Percentiles rank a stretch among this genome's conserved stretches.
Conservation (phyloP, 2,888 invertebrate genomes). For the Phorcus lineatus region DNA sequence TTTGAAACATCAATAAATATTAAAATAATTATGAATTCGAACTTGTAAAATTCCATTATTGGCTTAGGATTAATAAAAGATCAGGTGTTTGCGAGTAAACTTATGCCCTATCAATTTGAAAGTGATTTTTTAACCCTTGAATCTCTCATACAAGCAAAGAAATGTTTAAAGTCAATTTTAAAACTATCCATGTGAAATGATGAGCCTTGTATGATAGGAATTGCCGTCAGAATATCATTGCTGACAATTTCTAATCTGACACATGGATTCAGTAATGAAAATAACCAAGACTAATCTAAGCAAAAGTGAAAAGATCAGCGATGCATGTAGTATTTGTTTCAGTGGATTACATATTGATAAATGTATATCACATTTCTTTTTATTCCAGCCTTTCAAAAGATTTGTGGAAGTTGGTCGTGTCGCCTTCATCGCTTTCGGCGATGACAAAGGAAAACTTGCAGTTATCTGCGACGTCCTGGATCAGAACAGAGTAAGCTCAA, state of each 20-base stretch:
- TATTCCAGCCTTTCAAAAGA: constrained; percentile 61
- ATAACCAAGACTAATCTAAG: no score
- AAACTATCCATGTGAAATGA: constrained; percentile 38
- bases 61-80: no score
- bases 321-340: no score
- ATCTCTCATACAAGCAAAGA: no score
- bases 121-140: no score
- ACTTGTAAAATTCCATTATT: no score
- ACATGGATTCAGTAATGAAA: constrained; percentile 15
- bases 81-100: constrained; percentile 37
- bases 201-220: constrained; percentile 64
- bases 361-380: neutral
- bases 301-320: constrained; percentile 58
- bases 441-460: constrained; percentile 91
- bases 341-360: no score
- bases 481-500: constrained; percentile 87
- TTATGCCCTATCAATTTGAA: no score
- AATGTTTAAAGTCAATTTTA: no score
- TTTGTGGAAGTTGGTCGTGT: constrained; percentile 98
- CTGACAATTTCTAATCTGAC: constrained; percentile 43
- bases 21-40: no score
- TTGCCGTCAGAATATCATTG: constrained; percentile 58
- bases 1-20: no score
- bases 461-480: constrained; percentile 97
- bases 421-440: constrained; percentile 94